Evolutionary conservation across 2,797 vertebrate species (phyloP).

Genomic region (Leptodactylus fallax): DNA sequence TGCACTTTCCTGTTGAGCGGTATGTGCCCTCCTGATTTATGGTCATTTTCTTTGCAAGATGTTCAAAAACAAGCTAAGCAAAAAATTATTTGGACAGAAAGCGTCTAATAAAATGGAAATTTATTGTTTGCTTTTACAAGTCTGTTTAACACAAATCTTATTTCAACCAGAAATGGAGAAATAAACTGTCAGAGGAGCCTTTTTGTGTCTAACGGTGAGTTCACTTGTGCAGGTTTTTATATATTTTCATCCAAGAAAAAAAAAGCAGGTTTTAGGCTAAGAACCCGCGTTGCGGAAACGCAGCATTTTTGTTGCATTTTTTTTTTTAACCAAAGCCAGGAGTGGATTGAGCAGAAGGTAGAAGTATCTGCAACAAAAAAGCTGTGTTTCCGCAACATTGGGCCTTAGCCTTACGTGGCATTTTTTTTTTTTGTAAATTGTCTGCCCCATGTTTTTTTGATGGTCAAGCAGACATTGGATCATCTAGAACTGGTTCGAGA

Average conservation of each 20-base stretch:
- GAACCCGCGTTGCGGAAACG: not conserved
- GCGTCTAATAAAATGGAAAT: conserved; percentile 44
- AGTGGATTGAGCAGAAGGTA: no score
- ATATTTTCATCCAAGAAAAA: not conserved
- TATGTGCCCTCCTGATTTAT: conserved; percentile 47
- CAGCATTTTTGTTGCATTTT: no score
- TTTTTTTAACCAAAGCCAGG: no score
- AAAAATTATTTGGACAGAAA: conserved; percentile 47
- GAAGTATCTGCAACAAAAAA: no score
- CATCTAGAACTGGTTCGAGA: no score
- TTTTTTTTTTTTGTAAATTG: no score
- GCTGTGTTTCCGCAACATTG: no score
- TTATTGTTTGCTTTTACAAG: conserved; percentile 46
- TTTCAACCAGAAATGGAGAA: conserved; percentile 28
- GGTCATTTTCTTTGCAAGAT: conserved; percentile 49
- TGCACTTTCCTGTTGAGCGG: conserved; percentile 40
- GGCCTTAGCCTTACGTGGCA: no score
- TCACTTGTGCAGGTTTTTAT: not conserved
- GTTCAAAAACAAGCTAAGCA: conserved; percentile 29
- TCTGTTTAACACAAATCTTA: conserved; percentile 43
- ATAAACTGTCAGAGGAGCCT: conserved; percentile 12
- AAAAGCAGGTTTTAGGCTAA: no score
- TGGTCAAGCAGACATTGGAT: no score
- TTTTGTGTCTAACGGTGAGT: not conserved
- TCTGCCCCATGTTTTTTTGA: no score